Evolutionary conservation across 2,888 invertebrate genomes (phyloP), one percentile per base, ranked within the genome.

Genomic region (Agapetus fuscipes): DNA sequence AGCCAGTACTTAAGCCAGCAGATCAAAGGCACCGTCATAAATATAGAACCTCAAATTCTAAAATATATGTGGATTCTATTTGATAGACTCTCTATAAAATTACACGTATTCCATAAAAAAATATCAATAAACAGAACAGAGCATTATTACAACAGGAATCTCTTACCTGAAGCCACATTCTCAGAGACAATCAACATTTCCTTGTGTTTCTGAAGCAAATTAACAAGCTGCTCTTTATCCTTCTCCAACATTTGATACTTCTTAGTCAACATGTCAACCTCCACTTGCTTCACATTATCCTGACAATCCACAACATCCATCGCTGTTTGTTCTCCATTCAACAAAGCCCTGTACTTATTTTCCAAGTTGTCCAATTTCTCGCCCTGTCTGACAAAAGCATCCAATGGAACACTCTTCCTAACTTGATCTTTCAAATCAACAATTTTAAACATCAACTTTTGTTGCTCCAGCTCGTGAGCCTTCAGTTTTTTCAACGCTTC

Each of bases 351-450:
- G 48, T 74, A 69, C 52, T 78, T 78, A 12, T 65, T 52, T 2
- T 60, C 56, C n/a, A 62, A 51, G 39, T 73, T 66, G 45, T 70
- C 70, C 28, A 74, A 58, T 34, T 64, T 59, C 30, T 61, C 59
- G 54, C 72, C 71, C 49, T 75, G 60, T 50, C 74, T 70, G 54
- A 67, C 64, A 55, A 73, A 70, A 17, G 64, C 50, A 3, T 67
- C 60, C 10, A 61, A 52, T 30, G 71, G 61, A 28, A 78, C 57
- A 11, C 65, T 66, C 45, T 58, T 61, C 3, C 67, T 59, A 31
- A 74, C 50, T 53, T 62, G 72, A 46, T 72, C 71, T 24, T 62
- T 63, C 14, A 74, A 51, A 25, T 60, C 61, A 2, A 60, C 53
- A 13, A 63, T 49, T 3, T 55, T 46, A 9, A 66, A 48, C 30